Conservation (phyloP, 2,113 vertebrate species). For the Lagopus muta region DNA sequence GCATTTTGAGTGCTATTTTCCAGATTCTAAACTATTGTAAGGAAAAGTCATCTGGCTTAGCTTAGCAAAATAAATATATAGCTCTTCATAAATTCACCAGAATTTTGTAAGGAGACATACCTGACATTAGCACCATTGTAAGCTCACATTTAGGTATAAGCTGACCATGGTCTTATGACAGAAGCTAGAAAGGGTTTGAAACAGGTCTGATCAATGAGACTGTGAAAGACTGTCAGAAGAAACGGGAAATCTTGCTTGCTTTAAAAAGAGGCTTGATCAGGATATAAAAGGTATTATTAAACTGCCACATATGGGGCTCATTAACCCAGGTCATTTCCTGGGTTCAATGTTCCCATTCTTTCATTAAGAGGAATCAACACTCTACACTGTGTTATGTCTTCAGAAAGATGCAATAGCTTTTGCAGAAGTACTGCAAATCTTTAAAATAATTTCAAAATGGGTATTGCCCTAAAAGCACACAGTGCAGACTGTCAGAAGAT, state of each 20-base stretch:
- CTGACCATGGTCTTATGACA: background rate
- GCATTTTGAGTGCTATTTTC: background rate
- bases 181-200: background rate
- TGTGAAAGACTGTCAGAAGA: background rate
- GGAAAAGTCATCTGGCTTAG: background rate
- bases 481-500: background rate
- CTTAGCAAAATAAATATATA: background rate
- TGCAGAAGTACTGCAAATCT: background rate
- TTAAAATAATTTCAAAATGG: background rate
- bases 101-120: background rate
- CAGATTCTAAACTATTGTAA: background rate
- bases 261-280: constrained; percentile 18
- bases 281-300: constrained; percentile 33
- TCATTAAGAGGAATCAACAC: background rate
- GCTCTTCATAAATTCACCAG: background rate
- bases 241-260: background rate
- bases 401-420: background rate
- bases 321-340: background rate
- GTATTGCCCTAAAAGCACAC: background rate
- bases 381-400: background rate
- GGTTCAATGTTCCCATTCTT: background rate
- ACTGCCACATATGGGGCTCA: constrained; percentile 12
- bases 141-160: background rate
- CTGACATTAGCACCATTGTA: background rate
- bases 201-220: background rate